Evolutionary conservation across 2,888 invertebrate genomes (phyloP), one percentile per base, ranked within the genome.

Genomic region (Aromia moschata): DNA sequence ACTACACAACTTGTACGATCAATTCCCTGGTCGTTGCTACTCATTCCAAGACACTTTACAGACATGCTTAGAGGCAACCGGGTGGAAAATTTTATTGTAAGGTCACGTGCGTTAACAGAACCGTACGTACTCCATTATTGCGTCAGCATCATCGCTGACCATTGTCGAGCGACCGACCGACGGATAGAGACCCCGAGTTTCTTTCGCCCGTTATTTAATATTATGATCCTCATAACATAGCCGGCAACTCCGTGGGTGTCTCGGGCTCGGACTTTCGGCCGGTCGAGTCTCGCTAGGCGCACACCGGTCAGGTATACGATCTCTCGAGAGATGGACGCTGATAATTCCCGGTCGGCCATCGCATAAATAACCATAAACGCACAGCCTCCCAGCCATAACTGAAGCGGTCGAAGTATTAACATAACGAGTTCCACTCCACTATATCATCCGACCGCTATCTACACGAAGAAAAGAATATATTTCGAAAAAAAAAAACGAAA

Each of bases 381-480:
- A 68, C n/a, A n/a, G 74, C 74, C 75, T 75, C 74, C 73, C 73
- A 74, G 73, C 75, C 75, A 75, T 74, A 75, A 75, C 73, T 60
- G 72, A 56, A 62, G 62, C 52, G 49, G 49, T 62, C 68, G 51
- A 52, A 68, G 68, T 68, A 81, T 81, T 81, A 80, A 73, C 81
- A 80, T 81, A 81, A 80, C 81, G 76, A 78, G 80, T 80, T 79
- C 73, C 74, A 76, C 76, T 74, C 73, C 75, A 73, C 71, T 80
- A 80, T 80, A 80, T 81, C 81, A 80, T 81, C 77, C 75, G 74
- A 76, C 75, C 78, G 79, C 79, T 79, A 80, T 80, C 80, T 80
- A n/a, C n/a, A n/a, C n/a, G n/a, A n/a, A n/a, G n/a, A n/a, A n/a
- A n/a, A n/a, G n/a, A n/a, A n/a, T n/a, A n/a, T n/a, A n/a, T n/a